Conservation (phyloP, 1,140 invertebrate species). For the Drosophila ananassae region DNA sequence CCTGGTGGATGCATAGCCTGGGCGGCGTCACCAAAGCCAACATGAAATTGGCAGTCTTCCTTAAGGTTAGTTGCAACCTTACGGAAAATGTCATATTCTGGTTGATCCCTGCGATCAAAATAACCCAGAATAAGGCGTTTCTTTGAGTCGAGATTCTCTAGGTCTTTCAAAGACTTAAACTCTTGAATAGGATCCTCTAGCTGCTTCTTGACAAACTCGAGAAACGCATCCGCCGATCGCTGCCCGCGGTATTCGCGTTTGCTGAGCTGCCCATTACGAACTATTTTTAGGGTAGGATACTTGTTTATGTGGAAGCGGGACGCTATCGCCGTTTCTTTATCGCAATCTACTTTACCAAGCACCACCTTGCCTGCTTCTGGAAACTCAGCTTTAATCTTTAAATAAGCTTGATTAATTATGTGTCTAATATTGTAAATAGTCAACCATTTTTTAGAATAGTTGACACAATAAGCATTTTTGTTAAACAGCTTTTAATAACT, state of each 20-base stretch:
- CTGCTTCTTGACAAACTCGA: constrained; percentile 94
- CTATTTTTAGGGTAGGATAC: constrained; percentile 98
- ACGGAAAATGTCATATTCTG: constrained; percentile 91
- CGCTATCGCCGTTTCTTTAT: constrained; percentile 93
- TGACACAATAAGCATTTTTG: not conserved
- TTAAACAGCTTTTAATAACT: constrained; percentile 28
- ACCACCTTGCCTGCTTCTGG: constrained; percentile 93
- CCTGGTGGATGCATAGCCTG: constrained; percentile 92
- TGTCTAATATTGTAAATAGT: not conserved
- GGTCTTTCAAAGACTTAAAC: constrained; percentile 90
- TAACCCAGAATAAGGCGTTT: constrained; percentile 97
- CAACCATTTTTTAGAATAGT: too few relatives aligned
- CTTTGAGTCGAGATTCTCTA: constrained; percentile 92
- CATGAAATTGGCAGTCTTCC: constrained; percentile 98
- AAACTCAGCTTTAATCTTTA: constrained; percentile 87
- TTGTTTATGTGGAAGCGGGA: constrained; percentile 97
- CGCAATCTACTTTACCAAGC: constrained; percentile 98
- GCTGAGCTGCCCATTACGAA: constrained; percentile 95
- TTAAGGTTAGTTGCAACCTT: constrained; percentile 94
- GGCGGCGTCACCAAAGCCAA: constrained; percentile 95
- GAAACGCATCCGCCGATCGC: constrained; percentile 91
- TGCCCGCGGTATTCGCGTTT: constrained; percentile 97
- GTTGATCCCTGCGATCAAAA: constrained; percentile 92
- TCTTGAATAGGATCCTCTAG: constrained; percentile 95
- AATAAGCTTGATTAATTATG: constrained; percentile 11